phyloP scores from a whole-genome alignment of 2,888 invertebrate species.

The Ditula angustiorana region DNA sequence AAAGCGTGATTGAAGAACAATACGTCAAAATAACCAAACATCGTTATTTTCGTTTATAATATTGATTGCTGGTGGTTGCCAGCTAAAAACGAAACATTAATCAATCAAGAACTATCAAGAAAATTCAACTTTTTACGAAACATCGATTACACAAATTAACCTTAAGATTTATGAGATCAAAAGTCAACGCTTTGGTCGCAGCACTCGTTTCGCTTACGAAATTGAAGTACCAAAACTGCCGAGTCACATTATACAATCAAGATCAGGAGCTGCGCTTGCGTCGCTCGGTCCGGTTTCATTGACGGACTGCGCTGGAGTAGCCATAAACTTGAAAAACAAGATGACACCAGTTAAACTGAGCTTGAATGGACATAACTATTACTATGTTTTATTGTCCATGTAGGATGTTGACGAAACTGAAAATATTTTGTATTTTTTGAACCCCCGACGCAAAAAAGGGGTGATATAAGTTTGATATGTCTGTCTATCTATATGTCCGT shows the following conservation, averaged over 20 bases:
- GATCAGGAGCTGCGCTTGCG: conserved; percentile 30
- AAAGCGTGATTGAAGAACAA: too few relatives aligned
- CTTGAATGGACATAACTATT: conserved; percentile 45
- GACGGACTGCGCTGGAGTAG: conserved; percentile 49
- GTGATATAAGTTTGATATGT: too few relatives aligned
- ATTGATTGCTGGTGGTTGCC: too few relatives aligned
- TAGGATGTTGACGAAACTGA: not conserved
- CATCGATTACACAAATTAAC: not conserved
- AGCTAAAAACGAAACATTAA: not conserved
- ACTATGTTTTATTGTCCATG: not conserved
- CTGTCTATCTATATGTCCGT: too few relatives aligned
- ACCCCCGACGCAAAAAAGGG: not conserved
- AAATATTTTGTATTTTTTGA: not conserved
- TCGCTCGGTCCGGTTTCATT: conserved; percentile 53
- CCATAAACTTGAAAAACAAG: conserved; percentile 57
- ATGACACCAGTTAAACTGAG: conserved; percentile 45
- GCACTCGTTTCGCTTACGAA: not conserved
- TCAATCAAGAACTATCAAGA: not conserved
- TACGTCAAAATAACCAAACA: too few relatives aligned
- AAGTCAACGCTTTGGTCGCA: conserved; percentile 3
- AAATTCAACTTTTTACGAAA: not conserved
- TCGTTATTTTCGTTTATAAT: too few relatives aligned
- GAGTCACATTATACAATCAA: conserved; percentile 30
- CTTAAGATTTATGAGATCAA: not conserved
- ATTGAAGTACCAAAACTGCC: conserved; percentile 40